Base-by-base conservation (phyloP, 1,140 invertebrate genomes). In the Nebria ingens region DNA sequence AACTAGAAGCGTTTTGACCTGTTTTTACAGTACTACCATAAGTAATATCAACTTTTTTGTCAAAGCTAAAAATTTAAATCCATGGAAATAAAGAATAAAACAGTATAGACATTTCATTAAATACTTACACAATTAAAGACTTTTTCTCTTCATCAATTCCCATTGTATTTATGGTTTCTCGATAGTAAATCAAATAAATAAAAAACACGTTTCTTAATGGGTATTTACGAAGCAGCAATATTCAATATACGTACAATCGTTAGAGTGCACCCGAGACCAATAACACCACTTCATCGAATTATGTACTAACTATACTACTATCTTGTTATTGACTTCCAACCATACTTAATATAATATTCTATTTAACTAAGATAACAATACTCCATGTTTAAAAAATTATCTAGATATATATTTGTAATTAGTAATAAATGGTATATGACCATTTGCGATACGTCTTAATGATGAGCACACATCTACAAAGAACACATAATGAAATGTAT, bases 211-310 rank as follows among this genome's bases (percentile, higher is more conserved):
- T 34, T 34, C 25, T 9, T 17, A 17, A 1, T 11, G 13, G 12
- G 19, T 17, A 2, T 50, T 50, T 50, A 17, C 45, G n/a, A 17
- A 50, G n/a, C 19, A 19, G 19, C n/a, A 17, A 11, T 50, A 9
- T 34, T 34, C 45, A 17, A 50, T 50, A 50, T 17, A 50, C 11
- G 19, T 50, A 17, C 19, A 19, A 17, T n/a, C 19, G 12, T 50
- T n/a, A 19, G 12, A 2, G 45, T 50, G 45, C 45, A 50, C 45
- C 45, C 45, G 45, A 50, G n/a, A 50, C 45, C 45, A 50, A 50
- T 19, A 50, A 50, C 13, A 38, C 13, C 17, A 38, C 1, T 50
- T 50, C n/a, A 17, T 17, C 6, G n/a, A 34, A 34, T 34, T 34
- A 34, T 34, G 25, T n/a, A n/a, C n/a, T n/a, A n/a, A 34, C 6